phyloP scores from a whole-genome alignment of 2,888 invertebrate species.

The Dermolepida albohirtum region DNA sequence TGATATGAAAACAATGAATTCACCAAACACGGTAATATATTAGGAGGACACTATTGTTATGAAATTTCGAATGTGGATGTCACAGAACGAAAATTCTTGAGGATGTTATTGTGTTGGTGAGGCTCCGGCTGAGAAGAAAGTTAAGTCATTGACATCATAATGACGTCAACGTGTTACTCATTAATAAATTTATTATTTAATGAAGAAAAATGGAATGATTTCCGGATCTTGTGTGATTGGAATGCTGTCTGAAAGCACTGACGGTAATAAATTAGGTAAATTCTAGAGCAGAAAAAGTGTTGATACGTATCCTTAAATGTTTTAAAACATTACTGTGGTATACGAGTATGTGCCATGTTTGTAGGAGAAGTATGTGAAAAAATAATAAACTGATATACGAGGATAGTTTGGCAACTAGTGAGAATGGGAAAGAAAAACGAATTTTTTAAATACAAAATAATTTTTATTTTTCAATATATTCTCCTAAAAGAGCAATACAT shows the following conservation, averaged over 20 bases:
- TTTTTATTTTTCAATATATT: no score
- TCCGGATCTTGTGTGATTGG: conserved; percentile 29
- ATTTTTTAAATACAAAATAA: no score
- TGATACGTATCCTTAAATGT: no score
- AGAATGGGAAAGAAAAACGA: no score
- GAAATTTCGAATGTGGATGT: conserved; percentile 14
- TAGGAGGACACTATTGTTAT: conserved; percentile 17
- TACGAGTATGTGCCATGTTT: no score
- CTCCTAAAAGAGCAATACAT: no score
- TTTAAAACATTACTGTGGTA: no score
- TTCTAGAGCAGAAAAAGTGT: conserved; percentile 17
- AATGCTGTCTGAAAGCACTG: conserved; percentile 11
- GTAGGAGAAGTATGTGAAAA: no score
- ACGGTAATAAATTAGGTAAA: conserved; percentile 10
- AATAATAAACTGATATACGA: no score
- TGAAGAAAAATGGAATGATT: conserved; percentile 3
- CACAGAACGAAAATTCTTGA: neutral
- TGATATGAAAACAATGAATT: no score
- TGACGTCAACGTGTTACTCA: neutral
- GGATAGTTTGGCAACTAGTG: no score
- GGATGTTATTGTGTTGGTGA: conserved; percentile 17
- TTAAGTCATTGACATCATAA: conserved; percentile 35
- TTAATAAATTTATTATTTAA: conserved; percentile 15
- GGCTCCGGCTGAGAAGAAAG: conserved; percentile 33
- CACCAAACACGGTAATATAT: neutral